These are phyloP conservation scores for Microtus ochrogaster DNA, from an alignment of 2,113 vertebrate genomes.

Conservation along the genomic window DNA sequence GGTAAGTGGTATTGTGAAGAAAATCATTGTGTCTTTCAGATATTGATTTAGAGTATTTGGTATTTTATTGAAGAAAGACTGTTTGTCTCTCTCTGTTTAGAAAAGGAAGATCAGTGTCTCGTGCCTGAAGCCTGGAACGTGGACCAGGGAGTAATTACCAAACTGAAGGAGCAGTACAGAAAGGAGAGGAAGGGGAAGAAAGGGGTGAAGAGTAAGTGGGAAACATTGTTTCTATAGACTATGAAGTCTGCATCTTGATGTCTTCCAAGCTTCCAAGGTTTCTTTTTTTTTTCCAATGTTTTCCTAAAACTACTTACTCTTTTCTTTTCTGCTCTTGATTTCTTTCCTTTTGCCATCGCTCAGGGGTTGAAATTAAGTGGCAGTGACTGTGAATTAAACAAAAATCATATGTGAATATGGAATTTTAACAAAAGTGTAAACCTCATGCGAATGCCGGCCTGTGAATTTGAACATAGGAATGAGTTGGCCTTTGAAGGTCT, in stretches of 20 bases:
- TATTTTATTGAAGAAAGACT: slow-evolving; percentile 88
- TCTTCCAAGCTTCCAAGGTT: slow-evolving; percentile 66
- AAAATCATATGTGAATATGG: slow-evolving; percentile 63
- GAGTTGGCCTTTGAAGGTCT: slow-evolving; percentile 67
- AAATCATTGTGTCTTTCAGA: slow-evolving; percentile 53
- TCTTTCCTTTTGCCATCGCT: slow-evolving; percentile 85
- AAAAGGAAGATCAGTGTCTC: slow-evolving; percentile 98
- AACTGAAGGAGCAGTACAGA: slow-evolving; percentile 99
- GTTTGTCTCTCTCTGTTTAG: slow-evolving; percentile 96
- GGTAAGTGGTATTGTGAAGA: slow-evolving; percentile 29
- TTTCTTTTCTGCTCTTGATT: slow-evolving; percentile 89
- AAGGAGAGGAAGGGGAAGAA: slow-evolving; percentile 99
- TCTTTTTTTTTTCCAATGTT: slow-evolving; percentile 87
- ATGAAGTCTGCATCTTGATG: slow-evolving; percentile 87
- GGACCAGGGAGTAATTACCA: slow-evolving; percentile 99
- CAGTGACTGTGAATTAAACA: slow-evolving; percentile 69
- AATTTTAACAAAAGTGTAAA: slow-evolving; percentile 64
- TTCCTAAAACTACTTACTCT: slow-evolving; percentile 91
- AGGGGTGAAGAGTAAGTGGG: slow-evolving; percentile 99
- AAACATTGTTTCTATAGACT: slow-evolving; percentile 89
- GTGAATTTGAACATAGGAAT: not conserved
- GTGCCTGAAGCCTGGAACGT: slow-evolving; percentile 99
- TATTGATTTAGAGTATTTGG: slow-evolving; percentile 62
- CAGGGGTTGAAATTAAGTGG: slow-evolving; percentile 89
- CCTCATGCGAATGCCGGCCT: slow-evolving; percentile 48